Conservation (phyloP, 2,888 invertebrate species). For the Pachycephus smyrnensis region DNA sequence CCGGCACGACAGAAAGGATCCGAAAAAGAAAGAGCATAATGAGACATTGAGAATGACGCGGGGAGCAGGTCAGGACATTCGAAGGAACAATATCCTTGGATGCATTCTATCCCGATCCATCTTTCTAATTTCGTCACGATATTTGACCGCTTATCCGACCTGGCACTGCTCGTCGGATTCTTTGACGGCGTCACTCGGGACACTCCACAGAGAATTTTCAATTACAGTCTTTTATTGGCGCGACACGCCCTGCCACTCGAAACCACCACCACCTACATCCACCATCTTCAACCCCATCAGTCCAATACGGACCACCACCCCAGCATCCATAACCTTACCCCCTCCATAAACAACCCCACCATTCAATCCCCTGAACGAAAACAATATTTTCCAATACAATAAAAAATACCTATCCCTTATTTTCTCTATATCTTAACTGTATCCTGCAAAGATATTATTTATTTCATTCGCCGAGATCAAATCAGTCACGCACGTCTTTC, state of each 20-base stretch:
- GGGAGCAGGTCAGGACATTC: neutral
- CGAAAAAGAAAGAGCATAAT: constrained; percentile 7
- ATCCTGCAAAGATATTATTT: neutral
- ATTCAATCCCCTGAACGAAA: neutral
- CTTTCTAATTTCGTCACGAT: constrained; percentile 9
- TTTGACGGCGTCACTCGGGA: neutral
- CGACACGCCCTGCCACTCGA: neutral
- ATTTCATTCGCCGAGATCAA: neutral
- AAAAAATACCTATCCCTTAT: neutral
- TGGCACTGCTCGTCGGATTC: neutral
- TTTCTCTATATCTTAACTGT: neutral
- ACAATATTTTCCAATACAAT: neutral
- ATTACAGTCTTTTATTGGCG: neutral
- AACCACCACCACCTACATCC: neutral
- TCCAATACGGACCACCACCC: neutral
- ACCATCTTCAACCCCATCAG: neutral
- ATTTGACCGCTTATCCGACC: neutral
- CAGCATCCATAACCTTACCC: neutral
- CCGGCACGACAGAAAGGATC: neutral
- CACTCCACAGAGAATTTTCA: neutral
- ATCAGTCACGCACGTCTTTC: neutral
- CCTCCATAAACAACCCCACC: neutral
- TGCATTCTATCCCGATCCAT: constrained; percentile 1
- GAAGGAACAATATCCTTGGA: constrained; percentile 6
- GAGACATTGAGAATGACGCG: constrained; percentile 10